Conservation (phyloP, 2,888 invertebrate genomes). For the Choristoneura rosaceana region DNA sequence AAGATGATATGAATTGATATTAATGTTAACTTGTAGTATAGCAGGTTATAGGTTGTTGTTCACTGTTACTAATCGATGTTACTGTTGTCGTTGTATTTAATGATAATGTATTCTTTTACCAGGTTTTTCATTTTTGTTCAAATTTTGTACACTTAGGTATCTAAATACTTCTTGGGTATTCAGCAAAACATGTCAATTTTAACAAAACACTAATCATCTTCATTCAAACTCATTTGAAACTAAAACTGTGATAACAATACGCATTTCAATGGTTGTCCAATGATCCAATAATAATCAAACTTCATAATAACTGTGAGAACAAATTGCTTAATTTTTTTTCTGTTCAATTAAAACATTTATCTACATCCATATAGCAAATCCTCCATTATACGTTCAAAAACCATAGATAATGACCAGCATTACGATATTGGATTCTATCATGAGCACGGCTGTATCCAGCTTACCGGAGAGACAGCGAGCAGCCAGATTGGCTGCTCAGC, state of each 20-base stretch:
- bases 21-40: slow-evolving; percentile 26
- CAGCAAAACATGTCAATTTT: background rate
- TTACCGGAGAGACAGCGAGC: too few relatives aligned
- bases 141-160: slow-evolving; percentile 8
- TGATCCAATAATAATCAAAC: slow-evolving; percentile 4
- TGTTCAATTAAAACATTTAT: background rate
- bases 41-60: slow-evolving; percentile 21
- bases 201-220: background rate
- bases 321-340: too few relatives aligned
- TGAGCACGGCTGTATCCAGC: too few relatives aligned
- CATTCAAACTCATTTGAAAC: background rate
- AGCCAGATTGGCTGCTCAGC: too few relatives aligned
- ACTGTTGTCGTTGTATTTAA: slow-evolving; percentile 27
- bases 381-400: too few relatives aligned
- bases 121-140: slow-evolving; percentile 11
- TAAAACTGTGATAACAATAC: background rate
- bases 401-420: too few relatives aligned
- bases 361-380: background rate
- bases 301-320: background rate
- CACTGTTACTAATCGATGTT: slow-evolving; percentile 21
- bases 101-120: slow-evolving; percentile 23
- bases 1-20: slow-evolving; percentile 10
- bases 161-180: background rate
- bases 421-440: too few relatives aligned
- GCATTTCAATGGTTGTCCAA: slow-evolving; percentile 27